Conservation (phyloP, 2,888 invertebrate species). For the Amblyjoppa proteus region DNA sequence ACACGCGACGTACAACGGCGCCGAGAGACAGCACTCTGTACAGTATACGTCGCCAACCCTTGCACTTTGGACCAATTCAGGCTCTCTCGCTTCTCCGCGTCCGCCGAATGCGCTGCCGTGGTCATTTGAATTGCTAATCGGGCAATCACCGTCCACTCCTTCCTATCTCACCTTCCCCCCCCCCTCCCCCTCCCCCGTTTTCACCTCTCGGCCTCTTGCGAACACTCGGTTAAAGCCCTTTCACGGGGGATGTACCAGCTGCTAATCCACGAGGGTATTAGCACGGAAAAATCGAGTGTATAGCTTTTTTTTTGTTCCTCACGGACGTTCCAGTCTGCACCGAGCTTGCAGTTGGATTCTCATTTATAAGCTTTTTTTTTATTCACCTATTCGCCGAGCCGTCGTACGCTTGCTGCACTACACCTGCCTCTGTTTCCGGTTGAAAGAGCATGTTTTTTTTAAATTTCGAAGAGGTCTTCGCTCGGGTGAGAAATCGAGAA, state of each 20-base stretch:
- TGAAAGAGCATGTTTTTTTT: not conserved
- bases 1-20: not conserved
- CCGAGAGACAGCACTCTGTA: not conserved
- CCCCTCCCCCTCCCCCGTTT: not conserved
- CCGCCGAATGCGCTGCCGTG: conserved; percentile 22
- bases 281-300: conserved; percentile 37
- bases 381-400: not conserved
- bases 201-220: not conserved
- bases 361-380: not conserved
- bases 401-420: too few relatives aligned
- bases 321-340: not conserved
- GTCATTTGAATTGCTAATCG: conserved; percentile 66
- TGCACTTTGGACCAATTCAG: conserved; percentile 62
- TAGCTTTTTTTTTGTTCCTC: not conserved
- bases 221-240: conserved; percentile 35
- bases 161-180: conserved; percentile 12
- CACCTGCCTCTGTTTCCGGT: not conserved
- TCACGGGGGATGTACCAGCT: conserved; percentile 12
- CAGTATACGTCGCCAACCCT: conserved; percentile 23
- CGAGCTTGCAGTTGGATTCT: not conserved
- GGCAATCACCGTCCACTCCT: conserved; percentile 46
- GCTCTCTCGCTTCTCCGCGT: conserved; percentile 28
- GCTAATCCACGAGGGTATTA: conserved; percentile 50
- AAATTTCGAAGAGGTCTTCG: not conserved
- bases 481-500: conserved; percentile 9